A percentile compares a stretch with the other conserved stretches of the same genome.
These are phyloP conservation scores for Myathropa florea DNA, from an alignment of 2,888 invertebrate genomes.

Conservation along the genomic window DNA sequence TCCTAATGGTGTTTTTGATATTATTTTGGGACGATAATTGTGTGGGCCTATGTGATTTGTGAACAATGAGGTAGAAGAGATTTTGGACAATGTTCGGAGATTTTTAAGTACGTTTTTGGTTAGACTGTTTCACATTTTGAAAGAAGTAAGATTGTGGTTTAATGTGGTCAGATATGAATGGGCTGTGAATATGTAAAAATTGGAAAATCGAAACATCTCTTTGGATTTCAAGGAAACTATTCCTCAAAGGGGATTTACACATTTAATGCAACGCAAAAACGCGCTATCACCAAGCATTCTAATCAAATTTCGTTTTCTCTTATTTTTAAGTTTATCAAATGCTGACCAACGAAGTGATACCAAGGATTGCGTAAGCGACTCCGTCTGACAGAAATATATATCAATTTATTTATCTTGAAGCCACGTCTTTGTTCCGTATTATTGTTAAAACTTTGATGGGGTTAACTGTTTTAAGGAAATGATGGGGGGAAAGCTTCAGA, in stretches of 20 bases:
- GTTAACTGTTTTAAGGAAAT: too few species aligned
- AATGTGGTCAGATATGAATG: too few species aligned
- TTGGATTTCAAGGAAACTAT: too few species aligned
- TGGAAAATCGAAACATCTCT: too few species aligned
- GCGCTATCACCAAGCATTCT: neutral
- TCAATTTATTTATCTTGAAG: neutral
- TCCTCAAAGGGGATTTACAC: neutral
- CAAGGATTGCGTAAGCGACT: neutral
- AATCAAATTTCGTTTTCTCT: neutral
- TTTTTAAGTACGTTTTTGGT: neutral
- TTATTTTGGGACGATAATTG: neutral
- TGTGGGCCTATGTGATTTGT: neutral
- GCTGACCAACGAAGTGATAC: neutral
- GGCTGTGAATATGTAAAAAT: too few species aligned
- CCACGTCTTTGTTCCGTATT: too few species aligned
- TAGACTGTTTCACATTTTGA: neutral
- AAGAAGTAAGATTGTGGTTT: too few species aligned
- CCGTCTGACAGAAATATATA: neutral
- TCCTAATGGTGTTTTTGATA: neutral
- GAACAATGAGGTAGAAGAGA: neutral
- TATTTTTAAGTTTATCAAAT: neutral
- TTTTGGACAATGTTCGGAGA: neutral
- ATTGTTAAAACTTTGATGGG: too few species aligned
- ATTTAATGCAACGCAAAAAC: neutral
- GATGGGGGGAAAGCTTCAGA: too few species aligned